These are phyloP conservation scores for Centropyge bicolor DNA, from an alignment of 2,797 vertebrate genomes.

Conservation along the genomic window DNA sequence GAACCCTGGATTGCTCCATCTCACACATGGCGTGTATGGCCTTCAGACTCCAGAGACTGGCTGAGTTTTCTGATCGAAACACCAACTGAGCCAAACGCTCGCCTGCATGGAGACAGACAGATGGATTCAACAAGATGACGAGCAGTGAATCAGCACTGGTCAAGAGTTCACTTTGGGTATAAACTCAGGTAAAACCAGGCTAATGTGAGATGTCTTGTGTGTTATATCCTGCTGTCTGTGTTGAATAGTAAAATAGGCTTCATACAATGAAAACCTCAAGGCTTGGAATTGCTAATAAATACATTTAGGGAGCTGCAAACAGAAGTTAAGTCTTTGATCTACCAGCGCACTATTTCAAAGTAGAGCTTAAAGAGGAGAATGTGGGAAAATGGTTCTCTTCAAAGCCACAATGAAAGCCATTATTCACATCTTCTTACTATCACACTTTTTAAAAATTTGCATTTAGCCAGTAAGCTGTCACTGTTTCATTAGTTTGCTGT, in stretches of 20 bases:
- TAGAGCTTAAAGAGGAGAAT: slow-evolving; percentile 31
- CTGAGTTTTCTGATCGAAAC: slow-evolving; percentile 96
- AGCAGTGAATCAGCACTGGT: slow-evolving; percentile 37
- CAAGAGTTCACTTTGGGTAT: neutral
- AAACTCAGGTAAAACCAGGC: neutral
- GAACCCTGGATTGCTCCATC: slow-evolving; percentile 95
- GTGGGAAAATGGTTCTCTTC: slow-evolving; percentile 21
- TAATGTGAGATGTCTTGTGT: neutral
- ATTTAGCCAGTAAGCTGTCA: slow-evolving; percentile 6
- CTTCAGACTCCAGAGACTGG: slow-evolving; percentile 97
- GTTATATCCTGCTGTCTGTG: neutral
- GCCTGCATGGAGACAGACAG: slow-evolving; percentile 72
- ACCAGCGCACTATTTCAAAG: slow-evolving; percentile 27
- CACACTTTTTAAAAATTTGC: slow-evolving; percentile 1
- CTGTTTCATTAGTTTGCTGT: neutral
- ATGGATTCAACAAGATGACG: slow-evolving; percentile 51
- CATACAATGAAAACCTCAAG: slow-evolving; percentile 31
- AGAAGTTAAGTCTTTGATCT: slow-evolving; percentile 42
- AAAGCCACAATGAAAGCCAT: slow-evolving; percentile 24
- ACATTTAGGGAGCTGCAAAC: slow-evolving; percentile 22
- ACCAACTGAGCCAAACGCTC: slow-evolving; percentile 93
- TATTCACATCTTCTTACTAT: neutral
- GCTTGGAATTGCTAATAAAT: slow-evolving; percentile 41
- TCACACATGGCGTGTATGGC: slow-evolving; percentile 98
- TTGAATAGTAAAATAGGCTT: slow-evolving; percentile 17